Evolutionary conservation across 2,888 invertebrate species (phyloP).

Genomic region (Ormyrus labotus): DNA sequence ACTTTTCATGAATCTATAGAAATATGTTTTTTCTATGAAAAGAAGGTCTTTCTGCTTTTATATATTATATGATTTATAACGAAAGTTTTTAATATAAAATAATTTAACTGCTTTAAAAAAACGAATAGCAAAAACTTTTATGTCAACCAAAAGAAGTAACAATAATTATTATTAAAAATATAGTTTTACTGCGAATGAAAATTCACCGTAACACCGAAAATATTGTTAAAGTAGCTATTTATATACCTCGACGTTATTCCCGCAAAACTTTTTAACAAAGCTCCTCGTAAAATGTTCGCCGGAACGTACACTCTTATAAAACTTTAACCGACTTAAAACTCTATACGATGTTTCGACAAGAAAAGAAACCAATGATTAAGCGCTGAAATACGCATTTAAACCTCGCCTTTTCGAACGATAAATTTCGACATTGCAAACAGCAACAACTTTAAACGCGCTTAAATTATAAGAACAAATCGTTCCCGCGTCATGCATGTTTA

Average conservation of each 20-base stretch:
- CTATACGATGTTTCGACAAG: conserved; percentile 45
- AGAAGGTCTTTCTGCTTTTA: no score
- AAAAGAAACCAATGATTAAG: conserved; percentile 27
- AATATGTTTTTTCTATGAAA: no score
- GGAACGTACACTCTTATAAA: conserved; percentile 38
- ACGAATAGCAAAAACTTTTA: neutral
- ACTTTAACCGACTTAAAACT: conserved; percentile 41
- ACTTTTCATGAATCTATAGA: no score
- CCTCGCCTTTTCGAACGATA: neutral
- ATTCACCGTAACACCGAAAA: conserved; percentile 21
- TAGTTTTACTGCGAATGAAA: neutral
- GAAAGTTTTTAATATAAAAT: no score
- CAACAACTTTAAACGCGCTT: neutral
- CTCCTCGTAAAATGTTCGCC: conserved; percentile 43
- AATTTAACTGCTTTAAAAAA: neutral
- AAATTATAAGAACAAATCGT: neutral
- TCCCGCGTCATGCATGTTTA: no score
- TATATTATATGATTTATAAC: no score
- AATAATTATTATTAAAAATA: no score
- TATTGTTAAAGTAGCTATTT: conserved; percentile 43
- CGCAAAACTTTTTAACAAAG: conserved; percentile 45
- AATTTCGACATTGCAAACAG: neutral
- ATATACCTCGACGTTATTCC: conserved; percentile 33
- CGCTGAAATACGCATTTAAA: neutral
- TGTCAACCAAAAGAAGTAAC: no score